A percentile compares a stretch with the other conserved stretches of the same genome.
phyloP scores from a whole-genome alignment of 2,888 invertebrate species.

The Amiota communis region DNA sequence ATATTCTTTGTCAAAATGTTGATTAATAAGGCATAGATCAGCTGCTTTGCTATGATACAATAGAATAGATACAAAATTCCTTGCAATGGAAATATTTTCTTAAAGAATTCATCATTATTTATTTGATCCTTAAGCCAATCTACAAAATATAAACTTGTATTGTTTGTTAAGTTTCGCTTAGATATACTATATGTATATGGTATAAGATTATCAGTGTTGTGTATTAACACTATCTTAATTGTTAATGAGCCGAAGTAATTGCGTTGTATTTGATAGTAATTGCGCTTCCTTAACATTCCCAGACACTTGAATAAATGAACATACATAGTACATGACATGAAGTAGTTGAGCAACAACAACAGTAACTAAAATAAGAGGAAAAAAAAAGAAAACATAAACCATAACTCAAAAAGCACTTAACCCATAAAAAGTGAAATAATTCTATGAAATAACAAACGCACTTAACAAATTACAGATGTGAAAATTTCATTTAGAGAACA shows the following conservation, averaged over 20 bases:
- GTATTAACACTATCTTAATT: no score
- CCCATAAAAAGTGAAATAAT: slow-evolving; percentile 66
- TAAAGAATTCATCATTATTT: no score
- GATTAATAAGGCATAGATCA: no score
- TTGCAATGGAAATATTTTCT: no score
- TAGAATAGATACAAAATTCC: no score
- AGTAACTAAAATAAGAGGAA: slow-evolving; percentile 20
- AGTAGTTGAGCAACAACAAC: slow-evolving; percentile 32
- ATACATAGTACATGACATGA: slow-evolving; percentile 39
- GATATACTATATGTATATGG: no score
- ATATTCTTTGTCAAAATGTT: no score
- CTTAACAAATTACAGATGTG: slow-evolving; percentile 74
- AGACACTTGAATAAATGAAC: slow-evolving; percentile 38
- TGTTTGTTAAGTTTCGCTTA: no score
- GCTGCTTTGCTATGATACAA: no score
- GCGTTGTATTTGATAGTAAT: slow-evolving; percentile 7
- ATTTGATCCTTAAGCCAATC: no score
- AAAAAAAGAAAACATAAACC: slow-evolving; percentile 41
- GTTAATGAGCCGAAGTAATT: slow-evolving; percentile 5
- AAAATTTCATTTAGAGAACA: slow-evolving; percentile 67
- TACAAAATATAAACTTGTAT: no score
- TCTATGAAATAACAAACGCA: slow-evolving; percentile 69
- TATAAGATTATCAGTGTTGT: no score
- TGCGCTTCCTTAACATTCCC: background rate
- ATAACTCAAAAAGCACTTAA: slow-evolving; percentile 63